Evolutionary conservation across 2,888 invertebrate genomes (phyloP), one percentile per base, ranked within the genome.

Genomic region (Drymonia ruficornis): DNA sequence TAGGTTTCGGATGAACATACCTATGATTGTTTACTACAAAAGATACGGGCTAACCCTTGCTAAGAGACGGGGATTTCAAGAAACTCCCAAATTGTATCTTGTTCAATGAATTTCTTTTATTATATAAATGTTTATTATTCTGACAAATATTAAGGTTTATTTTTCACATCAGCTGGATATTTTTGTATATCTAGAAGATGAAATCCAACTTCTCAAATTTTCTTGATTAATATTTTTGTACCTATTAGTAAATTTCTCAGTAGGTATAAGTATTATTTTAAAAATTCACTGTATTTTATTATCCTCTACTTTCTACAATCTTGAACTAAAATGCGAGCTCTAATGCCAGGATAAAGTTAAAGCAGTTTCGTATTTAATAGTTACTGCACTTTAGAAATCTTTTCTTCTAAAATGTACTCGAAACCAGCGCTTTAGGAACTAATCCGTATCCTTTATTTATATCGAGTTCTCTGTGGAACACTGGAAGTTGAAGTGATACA

Each of bases 1-100:
- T 88, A 83, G 84, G 81, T 87, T 88, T 87, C 74, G 74, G 81
- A 83, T 83, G 82, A 81, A 84, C 84, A 82, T 83, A 81, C 78
- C 75, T 78, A 80, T 81, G 80, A 76, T 86, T 85, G 84, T 86
- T 86, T 84, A 80, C 76, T 77, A 72, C 75, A 62, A 77, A 75
- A 76, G 69, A 67, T 74, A 64, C 59, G 72, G 75, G 71, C 69
- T 78, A 78, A 77, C 76, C 78, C 72, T 69, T 78, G 71, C 68
- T 64, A 57, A 49, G 42, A 51, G 45, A 43, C 50, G 45, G 53
- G 42, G 64, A 68, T 60, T 49, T 38, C 57, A 48, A 50, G 53
- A 52, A 18, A 38, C 34, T 45, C 31, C 50, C 54, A 28, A 54
- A 62, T 72, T 50, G 61, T 59, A 53, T 38, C 55, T 50, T 56